Evolutionary conservation across 2,113 vertebrate genomes (phyloP).

Genomic region (Carassius auratus): DNA sequence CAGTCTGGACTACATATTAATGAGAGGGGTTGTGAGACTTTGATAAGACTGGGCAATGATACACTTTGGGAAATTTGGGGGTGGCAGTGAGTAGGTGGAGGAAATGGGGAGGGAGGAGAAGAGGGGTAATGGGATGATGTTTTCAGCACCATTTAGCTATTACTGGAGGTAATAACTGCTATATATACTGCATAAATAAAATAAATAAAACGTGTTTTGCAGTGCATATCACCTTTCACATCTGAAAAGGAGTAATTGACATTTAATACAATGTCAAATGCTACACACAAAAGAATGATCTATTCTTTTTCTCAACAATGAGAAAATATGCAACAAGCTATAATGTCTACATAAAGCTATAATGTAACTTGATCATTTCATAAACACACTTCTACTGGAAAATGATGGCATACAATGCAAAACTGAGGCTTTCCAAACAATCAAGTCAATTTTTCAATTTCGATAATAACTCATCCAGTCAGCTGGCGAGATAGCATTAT

Average conservation of each 20-base stretch:
- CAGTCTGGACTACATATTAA: constrained; percentile 88
- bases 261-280: constrained; percentile 6
- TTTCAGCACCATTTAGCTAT: constrained; percentile 4
- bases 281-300: neutral
- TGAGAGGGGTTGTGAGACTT: constrained; percentile 88
- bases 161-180: neutral
- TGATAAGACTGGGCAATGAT: constrained; percentile 88
- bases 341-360: neutral
- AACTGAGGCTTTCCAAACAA: neutral
- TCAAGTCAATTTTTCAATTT: neutral
- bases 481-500: neutral
- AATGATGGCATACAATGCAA: neutral
- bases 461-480: neutral
- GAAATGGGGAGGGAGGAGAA: neutral
- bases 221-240: neutral
- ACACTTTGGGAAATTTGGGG: constrained; percentile 64
- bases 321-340: neutral
- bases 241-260: neutral
- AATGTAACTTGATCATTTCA: neutral
- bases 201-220: neutral
- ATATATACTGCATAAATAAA: neutral
- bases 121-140: neutral
- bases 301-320: neutral
- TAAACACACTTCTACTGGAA: neutral
- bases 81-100: neutral